Evolutionary conservation across 2,888 invertebrate species (phyloP).

Genomic region (Crocallis elinguaria): DNA sequence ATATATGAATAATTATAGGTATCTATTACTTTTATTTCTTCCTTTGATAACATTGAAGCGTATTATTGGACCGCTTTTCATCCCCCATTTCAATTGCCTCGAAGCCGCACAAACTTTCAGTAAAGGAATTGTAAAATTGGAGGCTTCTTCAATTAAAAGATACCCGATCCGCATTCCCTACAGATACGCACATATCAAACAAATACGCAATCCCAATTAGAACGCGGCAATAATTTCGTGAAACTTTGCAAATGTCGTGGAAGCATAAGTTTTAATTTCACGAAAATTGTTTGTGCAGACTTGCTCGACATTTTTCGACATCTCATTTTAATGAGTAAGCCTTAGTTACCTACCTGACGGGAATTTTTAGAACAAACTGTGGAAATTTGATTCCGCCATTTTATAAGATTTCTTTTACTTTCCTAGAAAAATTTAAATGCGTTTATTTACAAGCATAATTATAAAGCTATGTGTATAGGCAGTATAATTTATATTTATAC

Average conservation of each 20-base stretch:
- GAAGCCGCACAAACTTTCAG: slow-evolving; percentile 20
- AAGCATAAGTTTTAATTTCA: slow-evolving; percentile 22
- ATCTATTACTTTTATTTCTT: too few relatives aligned
- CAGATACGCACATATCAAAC: slow-evolving; percentile 2
- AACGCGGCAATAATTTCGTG: slow-evolving; percentile 5
- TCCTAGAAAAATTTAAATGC: neutral
- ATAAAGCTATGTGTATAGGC: too few relatives aligned
- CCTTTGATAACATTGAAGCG: too few relatives aligned
- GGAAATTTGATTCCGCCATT: neutral
- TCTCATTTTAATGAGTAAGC: slow-evolving; percentile 18
- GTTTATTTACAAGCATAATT: too few relatives aligned
- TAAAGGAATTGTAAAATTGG: slow-evolving; percentile 17
- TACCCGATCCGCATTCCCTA: too few relatives aligned
- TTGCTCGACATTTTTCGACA: slow-evolving; percentile 14
- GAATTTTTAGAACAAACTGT: neutral
- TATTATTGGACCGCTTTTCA: too few relatives aligned
- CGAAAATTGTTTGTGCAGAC: slow-evolving; percentile 15
- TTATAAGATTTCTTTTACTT: neutral
- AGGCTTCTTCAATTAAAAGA: slow-evolving; percentile 11
- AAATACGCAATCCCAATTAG: slow-evolving; percentile 7
- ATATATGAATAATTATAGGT: too few relatives aligned
- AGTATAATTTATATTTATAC: too few relatives aligned
- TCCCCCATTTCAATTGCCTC: slow-evolving; percentile 9
- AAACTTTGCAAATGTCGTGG: slow-evolving; percentile 12
- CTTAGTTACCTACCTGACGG: slow-evolving; percentile 6